phyloP scores from a whole-genome alignment of 2,797 vertebrate species.

The Todus mexicanus region DNA sequence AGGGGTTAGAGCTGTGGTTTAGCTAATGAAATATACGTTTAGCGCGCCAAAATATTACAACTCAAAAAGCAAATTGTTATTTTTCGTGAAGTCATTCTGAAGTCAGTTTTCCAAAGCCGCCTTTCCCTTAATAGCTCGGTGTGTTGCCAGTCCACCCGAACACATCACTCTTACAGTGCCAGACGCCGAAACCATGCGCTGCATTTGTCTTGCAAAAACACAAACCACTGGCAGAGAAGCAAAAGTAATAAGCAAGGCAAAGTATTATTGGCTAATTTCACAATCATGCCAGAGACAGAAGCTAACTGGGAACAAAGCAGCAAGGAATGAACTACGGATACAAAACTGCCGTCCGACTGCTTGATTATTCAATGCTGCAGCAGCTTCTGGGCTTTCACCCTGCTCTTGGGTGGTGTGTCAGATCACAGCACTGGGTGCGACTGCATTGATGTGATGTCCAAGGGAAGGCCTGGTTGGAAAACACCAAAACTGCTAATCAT shows the following conservation, averaged over 20 bases:
- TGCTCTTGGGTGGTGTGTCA: neutral
- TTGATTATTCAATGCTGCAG: neutral
- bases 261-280: neutral
- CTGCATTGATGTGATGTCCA: neutral
- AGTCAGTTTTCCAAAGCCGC: constrained; percentile 19
- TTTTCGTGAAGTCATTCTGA: constrained; percentile 25
- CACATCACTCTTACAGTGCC: neutral
- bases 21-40: neutral
- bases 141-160: neutral
- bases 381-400: neutral
- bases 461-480: neutral
- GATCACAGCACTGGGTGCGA: neutral
- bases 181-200: neutral
- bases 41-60: neutral
- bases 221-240: neutral
- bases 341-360: neutral
- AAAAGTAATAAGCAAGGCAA: neutral
- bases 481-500: neutral
- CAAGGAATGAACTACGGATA: neutral
- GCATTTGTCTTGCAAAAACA: neutral
- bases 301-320: neutral
- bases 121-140: constrained; percentile 9
- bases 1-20: neutral
- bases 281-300: neutral
- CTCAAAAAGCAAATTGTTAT: neutral